phyloP scores from a whole-genome alignment of 2,113 vertebrate species.

The Gambusia holbrooki region DNA sequence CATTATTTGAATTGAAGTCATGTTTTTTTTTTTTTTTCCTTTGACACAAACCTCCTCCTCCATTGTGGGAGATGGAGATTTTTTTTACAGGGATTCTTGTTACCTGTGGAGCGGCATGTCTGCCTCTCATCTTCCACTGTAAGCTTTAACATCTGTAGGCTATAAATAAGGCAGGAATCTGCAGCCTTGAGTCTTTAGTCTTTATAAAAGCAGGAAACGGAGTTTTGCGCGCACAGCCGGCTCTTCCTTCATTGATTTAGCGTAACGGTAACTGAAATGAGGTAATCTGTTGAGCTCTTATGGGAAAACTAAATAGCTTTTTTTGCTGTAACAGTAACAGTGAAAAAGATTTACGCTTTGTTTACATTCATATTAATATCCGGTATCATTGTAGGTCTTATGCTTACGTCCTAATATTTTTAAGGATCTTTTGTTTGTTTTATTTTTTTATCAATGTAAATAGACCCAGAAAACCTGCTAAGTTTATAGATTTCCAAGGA shows the following conservation, averaged over 20 bases:
- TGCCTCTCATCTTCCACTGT: conserved; percentile 61
- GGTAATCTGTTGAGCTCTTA: conserved; percentile 9
- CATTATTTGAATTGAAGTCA: no score
- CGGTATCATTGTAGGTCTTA: background rate
- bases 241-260: conserved; percentile 27
- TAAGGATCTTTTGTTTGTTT: background rate
- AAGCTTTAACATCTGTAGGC: conserved; percentile 60
- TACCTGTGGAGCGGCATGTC: conserved; percentile 55
- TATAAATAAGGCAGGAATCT: conserved; percentile 71
- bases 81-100: conserved; percentile 62
- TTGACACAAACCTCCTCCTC: conserved; percentile 22
- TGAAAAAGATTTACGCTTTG: background rate
- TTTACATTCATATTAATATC: background rate
- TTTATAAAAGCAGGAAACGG: conserved; percentile 35
- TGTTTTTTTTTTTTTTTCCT: conserved; percentile 6
- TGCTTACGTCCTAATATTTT: no score
- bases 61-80: conserved; percentile 35
- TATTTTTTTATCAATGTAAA: background rate
- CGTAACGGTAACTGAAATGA: conserved; percentile 31
- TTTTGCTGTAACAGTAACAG: background rate
- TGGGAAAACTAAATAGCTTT: background rate
- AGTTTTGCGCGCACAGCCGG: conserved; percentile 24
- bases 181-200: conserved; percentile 34
- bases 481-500: no score
- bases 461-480: no score